Percentiles rank a stretch among this genome's conserved stretches.
Evolutionary conservation across 1,140 invertebrate genomes (phyloP).

Genomic region (Drosophila nebulosa): DNA sequence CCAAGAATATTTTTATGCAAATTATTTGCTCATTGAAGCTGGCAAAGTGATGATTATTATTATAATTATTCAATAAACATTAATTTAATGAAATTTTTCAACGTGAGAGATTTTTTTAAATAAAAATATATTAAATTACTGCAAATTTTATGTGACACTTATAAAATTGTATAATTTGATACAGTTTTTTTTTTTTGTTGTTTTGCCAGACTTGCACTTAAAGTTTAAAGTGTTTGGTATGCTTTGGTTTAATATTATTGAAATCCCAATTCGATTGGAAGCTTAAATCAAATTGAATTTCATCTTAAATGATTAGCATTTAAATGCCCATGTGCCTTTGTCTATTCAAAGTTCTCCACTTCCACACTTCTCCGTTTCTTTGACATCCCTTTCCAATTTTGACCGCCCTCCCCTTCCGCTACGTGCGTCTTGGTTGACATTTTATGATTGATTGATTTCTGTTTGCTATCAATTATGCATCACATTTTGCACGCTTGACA

Average conservation of each 20-base stretch:
- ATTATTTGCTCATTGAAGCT: neutral
- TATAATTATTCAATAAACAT: constrained; percentile 30
- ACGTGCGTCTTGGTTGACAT: constrained; percentile 42
- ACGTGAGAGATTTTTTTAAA: constrained; percentile 14
- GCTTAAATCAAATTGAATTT: constrained; percentile 44
- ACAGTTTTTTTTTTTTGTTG: no score
- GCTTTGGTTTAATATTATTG: constrained; percentile 16
- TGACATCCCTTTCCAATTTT: constrained; percentile 5
- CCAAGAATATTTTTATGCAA: constrained; percentile 1
- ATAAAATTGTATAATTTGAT: neutral
- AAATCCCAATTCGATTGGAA: constrained; percentile 2
- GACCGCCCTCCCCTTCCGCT: neutral
- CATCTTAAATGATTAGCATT: constrained; percentile 48
- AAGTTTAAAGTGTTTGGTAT: no score
- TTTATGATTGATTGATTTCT: constrained; percentile 77
- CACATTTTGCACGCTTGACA: constrained; percentile 68
- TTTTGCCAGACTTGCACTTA: neutral
- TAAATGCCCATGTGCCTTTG: constrained; percentile 36
- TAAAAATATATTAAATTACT: constrained; percentile 10
- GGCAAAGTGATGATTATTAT: constrained; percentile 7
- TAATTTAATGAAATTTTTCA: constrained; percentile 40
- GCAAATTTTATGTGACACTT: neutral
- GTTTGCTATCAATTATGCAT: constrained; percentile 75
- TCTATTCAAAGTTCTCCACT: constrained; percentile 29
- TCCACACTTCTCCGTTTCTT: neutral